phyloP scores from a whole-genome alignment of 37 sponge, comb jelly and placozoan genomes.

The Hexactinellida sp. region DNA sequence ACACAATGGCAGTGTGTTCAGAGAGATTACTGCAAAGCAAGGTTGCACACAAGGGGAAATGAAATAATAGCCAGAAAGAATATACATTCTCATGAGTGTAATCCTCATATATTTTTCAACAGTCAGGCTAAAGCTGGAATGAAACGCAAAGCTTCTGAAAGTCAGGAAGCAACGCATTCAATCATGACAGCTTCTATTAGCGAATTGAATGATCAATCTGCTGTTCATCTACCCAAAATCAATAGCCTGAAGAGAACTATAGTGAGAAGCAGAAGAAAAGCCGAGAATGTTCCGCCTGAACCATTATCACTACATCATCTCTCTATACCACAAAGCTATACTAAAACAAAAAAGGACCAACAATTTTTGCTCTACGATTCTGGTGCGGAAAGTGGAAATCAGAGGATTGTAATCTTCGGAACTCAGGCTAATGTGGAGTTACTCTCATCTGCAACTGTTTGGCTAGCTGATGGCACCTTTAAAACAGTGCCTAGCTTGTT shows the following conservation, averaged over 20 bases:
- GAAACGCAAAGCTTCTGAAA: neutral
- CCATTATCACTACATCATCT: neutral
- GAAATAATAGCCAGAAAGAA: neutral
- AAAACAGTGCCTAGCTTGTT: conserved; percentile 5
- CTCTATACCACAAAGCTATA: neutral
- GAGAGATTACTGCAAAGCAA: neutral
- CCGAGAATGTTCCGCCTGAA: conserved; percentile 10
- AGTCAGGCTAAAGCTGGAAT: neutral
- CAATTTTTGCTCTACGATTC: conserved; percentile 18
- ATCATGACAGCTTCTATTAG: neutral
- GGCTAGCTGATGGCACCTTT: conserved; percentile 15
- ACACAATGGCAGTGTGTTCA: neutral
- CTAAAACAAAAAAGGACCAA: neutral
- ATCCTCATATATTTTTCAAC: neutral
- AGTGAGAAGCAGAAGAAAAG: neutral
- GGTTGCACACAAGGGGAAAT: neutral
- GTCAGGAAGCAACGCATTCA: neutral
- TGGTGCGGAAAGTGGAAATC: neutral
- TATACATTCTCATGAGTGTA: neutral
- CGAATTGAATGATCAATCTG: neutral
- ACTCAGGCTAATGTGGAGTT: conserved; percentile 3
- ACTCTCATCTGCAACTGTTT: conserved; percentile 15
- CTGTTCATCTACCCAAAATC: conserved; percentile 7
- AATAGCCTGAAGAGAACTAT: neutral
- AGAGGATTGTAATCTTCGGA: conserved; percentile 13